Conservation (phyloP, 2,888 invertebrate genomes). For the Apodemia zela region DNA sequence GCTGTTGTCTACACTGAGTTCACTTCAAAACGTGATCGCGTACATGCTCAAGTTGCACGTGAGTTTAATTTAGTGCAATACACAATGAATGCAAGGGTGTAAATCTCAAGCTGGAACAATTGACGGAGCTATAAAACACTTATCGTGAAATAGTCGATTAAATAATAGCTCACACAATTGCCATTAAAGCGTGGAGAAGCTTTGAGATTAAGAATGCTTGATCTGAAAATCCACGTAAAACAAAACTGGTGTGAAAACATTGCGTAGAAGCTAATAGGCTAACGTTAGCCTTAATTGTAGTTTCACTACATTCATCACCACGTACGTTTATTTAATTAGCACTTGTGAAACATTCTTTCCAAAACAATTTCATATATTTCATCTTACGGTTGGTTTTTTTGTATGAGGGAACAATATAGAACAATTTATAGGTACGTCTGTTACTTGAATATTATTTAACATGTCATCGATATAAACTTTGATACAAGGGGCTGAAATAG, state of each 20-base stretch:
- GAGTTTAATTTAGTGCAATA: slow-evolving; percentile 29
- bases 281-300: too few relatives aligned
- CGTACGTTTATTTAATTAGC: too few relatives aligned
- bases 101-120: slow-evolving; percentile 33
- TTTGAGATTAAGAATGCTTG: slow-evolving; percentile 60
- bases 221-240: slow-evolving; percentile 54
- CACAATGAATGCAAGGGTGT: slow-evolving; percentile 21
- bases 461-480: too few relatives aligned
- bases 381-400: too few relatives aligned
- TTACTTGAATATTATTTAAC: too few relatives aligned
- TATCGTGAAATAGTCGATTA: slow-evolving; percentile 39
- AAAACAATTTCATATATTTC: too few relatives aligned
- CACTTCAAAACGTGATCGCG: slow-evolving; percentile 31
- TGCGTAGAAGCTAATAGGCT: neutral
- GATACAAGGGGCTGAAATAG: too few relatives aligned
- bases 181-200: slow-evolving; percentile 60
- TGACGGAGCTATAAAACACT: slow-evolving; percentile 37
- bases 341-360: too few relatives aligned
- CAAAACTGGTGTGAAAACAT: slow-evolving; percentile 51
- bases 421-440: too few relatives aligned
- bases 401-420: too few relatives aligned
- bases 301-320: too few relatives aligned
- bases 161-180: slow-evolving; percentile 50
- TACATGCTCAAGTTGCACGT: slow-evolving; percentile 22
- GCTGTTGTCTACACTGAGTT: slow-evolving; percentile 42